A percentile compares a stretch with the other conserved stretches of the same genome.
Evolutionary conservation across 2,113 vertebrate genomes (phyloP).

Genomic region (Mirza zaza): DNA sequence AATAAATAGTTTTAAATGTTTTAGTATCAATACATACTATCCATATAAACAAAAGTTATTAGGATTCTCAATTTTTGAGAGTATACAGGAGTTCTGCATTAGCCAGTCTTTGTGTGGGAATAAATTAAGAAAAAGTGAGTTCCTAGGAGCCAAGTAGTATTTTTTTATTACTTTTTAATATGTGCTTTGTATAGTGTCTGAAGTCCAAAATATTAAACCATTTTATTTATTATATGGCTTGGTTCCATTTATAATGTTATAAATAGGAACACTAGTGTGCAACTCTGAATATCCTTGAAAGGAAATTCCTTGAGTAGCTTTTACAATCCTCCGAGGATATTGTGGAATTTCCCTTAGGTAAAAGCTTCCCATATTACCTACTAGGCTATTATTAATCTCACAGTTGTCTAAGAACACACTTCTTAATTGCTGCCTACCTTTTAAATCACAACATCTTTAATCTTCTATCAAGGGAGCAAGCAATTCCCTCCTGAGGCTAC

Average conservation of each 20-base stretch:
- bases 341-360: background rate
- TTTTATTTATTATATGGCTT: background rate
- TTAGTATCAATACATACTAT: background rate
- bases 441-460: conserved; percentile 39
- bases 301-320: background rate
- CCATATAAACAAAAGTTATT: background rate
- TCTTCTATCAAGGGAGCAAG: background rate
- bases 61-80: background rate
- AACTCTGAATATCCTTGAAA: background rate
- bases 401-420: conserved; percentile 1
- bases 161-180: background rate
- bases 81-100: background rate
- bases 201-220: background rate
- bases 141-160: background rate
- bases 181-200: background rate
- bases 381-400: background rate
- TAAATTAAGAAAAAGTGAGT: background rate
- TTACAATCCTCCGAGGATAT: background rate
- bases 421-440: conserved; percentile 27
- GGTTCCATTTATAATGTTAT: background rate
- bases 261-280: background rate
- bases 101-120: background rate
- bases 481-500: background rate
- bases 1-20: background rate
- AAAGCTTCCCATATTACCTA: background rate